Percentiles rank a stretch among this genome's conserved stretches.
Evolutionary conservation across 2,797 vertebrate species (phyloP).

Genomic region (Halcyon smyrnensis): DNA sequence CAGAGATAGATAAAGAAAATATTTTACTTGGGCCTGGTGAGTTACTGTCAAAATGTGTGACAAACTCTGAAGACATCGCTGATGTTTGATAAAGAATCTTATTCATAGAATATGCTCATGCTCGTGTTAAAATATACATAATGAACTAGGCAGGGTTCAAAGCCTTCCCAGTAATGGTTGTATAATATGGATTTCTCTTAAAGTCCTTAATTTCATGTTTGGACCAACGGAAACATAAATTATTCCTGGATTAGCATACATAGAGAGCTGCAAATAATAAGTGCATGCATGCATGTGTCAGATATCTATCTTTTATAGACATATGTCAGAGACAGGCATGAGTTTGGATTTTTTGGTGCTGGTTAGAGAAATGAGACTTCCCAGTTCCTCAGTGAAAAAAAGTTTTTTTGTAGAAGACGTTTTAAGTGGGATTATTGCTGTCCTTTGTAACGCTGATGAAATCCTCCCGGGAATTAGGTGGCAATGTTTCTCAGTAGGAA

Average conservation of each 20-base stretch:
- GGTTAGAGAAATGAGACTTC: not conserved
- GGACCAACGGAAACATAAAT: not conserved
- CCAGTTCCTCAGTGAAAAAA: not conserved
- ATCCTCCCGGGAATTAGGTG: conserved; percentile 6
- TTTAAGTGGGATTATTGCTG: conserved; percentile 5
- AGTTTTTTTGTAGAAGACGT: not conserved
- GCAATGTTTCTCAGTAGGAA: not conserved
- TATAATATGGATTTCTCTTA: not conserved
- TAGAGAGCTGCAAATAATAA: not conserved
- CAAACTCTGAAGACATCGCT: not conserved
- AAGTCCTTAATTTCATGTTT: not conserved
- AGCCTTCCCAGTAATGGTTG: not conserved
- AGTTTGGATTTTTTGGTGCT: not conserved
- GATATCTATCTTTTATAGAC: not conserved
- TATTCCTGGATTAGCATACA: not conserved
- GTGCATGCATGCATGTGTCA: not conserved
- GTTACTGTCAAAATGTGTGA: not conserved
- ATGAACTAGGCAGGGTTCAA: not conserved
- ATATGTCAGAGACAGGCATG: not conserved
- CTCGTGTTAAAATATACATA: not conserved
- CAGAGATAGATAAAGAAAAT: not conserved
- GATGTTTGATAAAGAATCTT: not conserved
- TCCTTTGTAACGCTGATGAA: not conserved
- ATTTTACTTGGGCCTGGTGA: not conserved
- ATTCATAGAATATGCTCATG: not conserved